Base-by-base conservation (phyloP, 2,797 vertebrate species). In the Syngnathus acus region DNA sequence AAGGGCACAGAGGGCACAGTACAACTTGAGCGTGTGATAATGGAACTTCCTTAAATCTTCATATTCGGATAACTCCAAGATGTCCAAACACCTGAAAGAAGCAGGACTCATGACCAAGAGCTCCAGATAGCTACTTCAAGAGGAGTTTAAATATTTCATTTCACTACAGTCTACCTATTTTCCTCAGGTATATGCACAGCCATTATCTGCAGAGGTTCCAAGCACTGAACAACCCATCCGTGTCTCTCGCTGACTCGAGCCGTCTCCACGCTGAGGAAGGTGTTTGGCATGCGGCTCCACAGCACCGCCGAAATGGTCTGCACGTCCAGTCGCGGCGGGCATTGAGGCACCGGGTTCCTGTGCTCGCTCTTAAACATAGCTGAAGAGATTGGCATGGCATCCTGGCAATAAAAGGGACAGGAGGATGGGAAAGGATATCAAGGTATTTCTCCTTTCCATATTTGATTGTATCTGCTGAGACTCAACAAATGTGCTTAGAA, bases 221-320 rank as follows among this genome's bases (percentile, higher is more conserved):
- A 85, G 79, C 96, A 97, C 79, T 98, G 97, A 47, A 97, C 91
- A 70, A 95, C 90, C 97, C 97, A 99, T 73, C 97, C 97, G 0
- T 99, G 97, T 14, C 96, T 91, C 80, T 99, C 97, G 66, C 96
- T 98, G 86, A 98, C 95, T 0, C 94, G 91, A 65, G 95, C 95
- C 0, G 86, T 94, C 83, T 98, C 96, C 72, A 97, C 95, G 7
- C 85, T 93, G 26, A 99, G 90, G 80, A 99, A 99, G 78, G 75
- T 93, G 80, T 93, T 97, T 17, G 97, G 97, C 97, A 99, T 98
- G n/a, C 97, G 92, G 78, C 97, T 99, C 97, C 97, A 99, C 50
- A 98, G 84, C 73, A 99, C 97, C 0, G 96, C 91, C 57, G 93
- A 93, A 32, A 99, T 93, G 64, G 94, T 94, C 81, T 99, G 97